A percentile compares a stretch with the other conserved stretches of the same genome.
These are phyloP conservation scores for Agrilus mali DNA, from an alignment of 2,888 invertebrate genomes.

Conservation along the genomic window DNA sequence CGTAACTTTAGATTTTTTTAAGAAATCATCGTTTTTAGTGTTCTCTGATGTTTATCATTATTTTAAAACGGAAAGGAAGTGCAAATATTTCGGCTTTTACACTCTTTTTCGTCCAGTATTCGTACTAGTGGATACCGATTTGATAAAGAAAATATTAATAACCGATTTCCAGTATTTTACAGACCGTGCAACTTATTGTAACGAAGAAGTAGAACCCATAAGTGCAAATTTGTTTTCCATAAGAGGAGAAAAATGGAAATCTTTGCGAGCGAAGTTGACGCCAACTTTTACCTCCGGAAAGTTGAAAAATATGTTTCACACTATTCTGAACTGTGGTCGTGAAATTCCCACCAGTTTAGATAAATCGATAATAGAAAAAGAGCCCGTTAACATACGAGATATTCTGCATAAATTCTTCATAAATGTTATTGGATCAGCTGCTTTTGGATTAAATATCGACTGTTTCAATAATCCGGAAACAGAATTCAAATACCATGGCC, in stretches of 20 bases:
- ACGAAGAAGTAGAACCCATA: slow-evolving; percentile 42
- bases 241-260: no score
- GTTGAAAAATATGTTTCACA: slow-evolving; percentile 11
- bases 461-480: slow-evolving; percentile 40
- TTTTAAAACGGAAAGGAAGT: no score
- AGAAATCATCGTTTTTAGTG: no score
- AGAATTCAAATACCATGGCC: slow-evolving; percentile 29
- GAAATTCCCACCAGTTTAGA: slow-evolving; percentile 4
- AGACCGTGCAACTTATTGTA: slow-evolving; percentile 33
- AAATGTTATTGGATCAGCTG: slow-evolving; percentile 44
- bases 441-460: slow-evolving; percentile 47
- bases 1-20: background rate
- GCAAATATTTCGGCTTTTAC: no score
- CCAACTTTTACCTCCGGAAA: slow-evolving; percentile 12
- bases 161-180: slow-evolving; percentile 46
- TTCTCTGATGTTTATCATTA: no score
- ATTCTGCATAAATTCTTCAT: slow-evolving; percentile 41
- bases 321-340: slow-evolving; percentile 5
- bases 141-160: slow-evolving; percentile 32
- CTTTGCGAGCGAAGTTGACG: slow-evolving; percentile 9
- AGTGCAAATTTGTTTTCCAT: slow-evolving; percentile 41
- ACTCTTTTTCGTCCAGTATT: no score
- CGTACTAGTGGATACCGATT: no score
- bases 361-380: background rate
- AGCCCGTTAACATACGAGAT: slow-evolving; percentile 23